Conservation (phyloP, 2,113 vertebrate species). For the Falco punctatus region DNA sequence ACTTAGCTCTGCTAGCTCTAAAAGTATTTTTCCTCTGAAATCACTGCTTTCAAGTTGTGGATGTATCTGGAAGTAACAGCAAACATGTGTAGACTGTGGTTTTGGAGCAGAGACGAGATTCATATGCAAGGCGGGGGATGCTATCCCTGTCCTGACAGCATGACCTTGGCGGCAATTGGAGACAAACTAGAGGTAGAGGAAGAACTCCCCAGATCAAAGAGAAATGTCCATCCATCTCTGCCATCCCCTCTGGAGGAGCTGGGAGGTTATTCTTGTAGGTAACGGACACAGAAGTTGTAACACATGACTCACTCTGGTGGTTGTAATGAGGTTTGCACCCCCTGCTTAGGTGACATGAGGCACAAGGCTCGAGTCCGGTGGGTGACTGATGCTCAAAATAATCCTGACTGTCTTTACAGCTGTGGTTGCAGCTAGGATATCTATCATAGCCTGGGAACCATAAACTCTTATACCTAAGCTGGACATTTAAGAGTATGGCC, state of each 20-base stretch:
- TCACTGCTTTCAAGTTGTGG: slow-evolving; percentile 51
- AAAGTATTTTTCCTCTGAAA: background rate
- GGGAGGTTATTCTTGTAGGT: background rate
- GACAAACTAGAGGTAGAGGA: slow-evolving; percentile 9
- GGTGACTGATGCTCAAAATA: slow-evolving; percentile 36
- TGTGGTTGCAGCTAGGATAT: slow-evolving; percentile 20
- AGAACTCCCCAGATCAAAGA: slow-evolving; percentile 32
- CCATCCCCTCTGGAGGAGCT: background rate
- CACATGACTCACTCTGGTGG: slow-evolving; percentile 54
- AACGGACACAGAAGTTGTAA: slow-evolving; percentile 25
- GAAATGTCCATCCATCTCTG: slow-evolving; percentile 32
- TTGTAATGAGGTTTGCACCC: slow-evolving; percentile 49
- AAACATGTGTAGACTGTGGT: slow-evolving; percentile 47
- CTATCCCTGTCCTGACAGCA: background rate
- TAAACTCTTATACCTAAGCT: background rate
- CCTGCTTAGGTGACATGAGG: slow-evolving; percentile 12
- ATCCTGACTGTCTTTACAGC: slow-evolving; percentile 38
- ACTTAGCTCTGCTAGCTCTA: background rate
- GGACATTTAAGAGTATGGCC: background rate
- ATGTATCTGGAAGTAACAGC: slow-evolving; percentile 68
- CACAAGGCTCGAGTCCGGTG: background rate
- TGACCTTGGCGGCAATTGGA: slow-evolving; percentile 26
- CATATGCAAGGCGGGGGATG: background rate
- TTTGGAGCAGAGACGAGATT: slow-evolving; percentile 38
- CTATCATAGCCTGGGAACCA: background rate